These are phyloP conservation scores for Nyleta sp. DNA, from an alignment of 2,888 invertebrate species.

Conservation along the genomic window DNA sequence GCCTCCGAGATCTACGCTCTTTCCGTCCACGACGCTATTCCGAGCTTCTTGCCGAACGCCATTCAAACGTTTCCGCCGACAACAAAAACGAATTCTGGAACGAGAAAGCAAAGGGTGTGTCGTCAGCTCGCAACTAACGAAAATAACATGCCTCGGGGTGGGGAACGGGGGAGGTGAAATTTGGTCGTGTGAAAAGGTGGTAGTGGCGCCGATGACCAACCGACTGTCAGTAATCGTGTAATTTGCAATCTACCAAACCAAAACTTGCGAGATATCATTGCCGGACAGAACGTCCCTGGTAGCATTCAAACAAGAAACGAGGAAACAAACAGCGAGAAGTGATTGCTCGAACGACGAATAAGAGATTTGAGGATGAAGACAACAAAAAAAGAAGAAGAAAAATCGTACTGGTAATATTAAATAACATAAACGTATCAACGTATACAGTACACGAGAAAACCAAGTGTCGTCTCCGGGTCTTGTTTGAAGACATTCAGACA, in stretches of 20 bases:
- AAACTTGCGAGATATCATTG: constrained; percentile 12
- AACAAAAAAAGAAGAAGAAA: constrained; percentile 1
- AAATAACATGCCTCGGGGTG: constrained; percentile 15
- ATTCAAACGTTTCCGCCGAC: constrained; percentile 69
- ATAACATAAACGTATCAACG: neutral
- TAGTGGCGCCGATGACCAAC: constrained; percentile 31
- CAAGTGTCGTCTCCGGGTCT: no score
- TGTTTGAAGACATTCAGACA: no score
- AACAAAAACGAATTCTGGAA: constrained; percentile 71
- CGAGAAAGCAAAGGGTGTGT: constrained; percentile 70
- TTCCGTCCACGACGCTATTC: no score
- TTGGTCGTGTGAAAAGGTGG: constrained; percentile 7
- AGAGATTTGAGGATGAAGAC: neutral
- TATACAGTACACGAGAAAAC: no score
- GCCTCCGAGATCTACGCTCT: no score
- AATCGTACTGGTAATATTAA: neutral
- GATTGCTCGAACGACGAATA: neutral
- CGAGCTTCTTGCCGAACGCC: constrained; percentile 75
- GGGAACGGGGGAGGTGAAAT: neutral
- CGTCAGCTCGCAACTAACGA: constrained; percentile 62
- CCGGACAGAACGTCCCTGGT: neutral
- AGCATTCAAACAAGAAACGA: constrained; percentile 34
- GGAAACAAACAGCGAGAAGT: constrained; percentile 25
- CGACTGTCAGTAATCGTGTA: neutral
- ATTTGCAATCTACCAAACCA: constrained; percentile 35